Conservation (phyloP, 2,797 vertebrate species). For the Phataginus tetradactyla region DNA sequence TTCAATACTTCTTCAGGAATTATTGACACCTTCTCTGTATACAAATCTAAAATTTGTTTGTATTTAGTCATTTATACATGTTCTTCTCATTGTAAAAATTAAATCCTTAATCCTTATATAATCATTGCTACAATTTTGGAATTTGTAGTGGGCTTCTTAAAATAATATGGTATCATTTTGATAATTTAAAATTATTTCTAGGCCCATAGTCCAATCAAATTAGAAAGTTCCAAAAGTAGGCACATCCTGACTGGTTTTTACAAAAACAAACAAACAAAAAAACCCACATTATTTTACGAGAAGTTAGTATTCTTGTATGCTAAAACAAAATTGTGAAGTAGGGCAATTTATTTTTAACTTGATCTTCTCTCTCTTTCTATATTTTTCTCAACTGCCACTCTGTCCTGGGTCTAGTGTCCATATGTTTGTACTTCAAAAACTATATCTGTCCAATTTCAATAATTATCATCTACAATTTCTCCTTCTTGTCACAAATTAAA, state of each 20-base stretch:
- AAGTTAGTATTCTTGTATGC: not conserved
- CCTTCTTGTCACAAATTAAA: not conserved
- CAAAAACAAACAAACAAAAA: not conserved
- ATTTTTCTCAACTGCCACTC: not conserved
- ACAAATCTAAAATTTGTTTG: not conserved
- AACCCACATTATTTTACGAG: not conserved
- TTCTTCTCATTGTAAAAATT: not conserved
- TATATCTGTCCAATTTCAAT: not conserved
- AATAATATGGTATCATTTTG: not conserved
- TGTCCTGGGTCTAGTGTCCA: not conserved
- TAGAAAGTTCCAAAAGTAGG: not conserved
- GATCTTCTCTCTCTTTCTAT: not conserved
- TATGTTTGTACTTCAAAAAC: not conserved
- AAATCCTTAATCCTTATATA: not conserved
- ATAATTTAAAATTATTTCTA: not conserved
- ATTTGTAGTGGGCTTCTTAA: not conserved
- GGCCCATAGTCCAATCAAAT: not conserved
- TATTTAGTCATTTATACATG: not conserved
- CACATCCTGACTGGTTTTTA: not conserved
- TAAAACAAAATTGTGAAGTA: not conserved
- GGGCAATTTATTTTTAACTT: conserved; percentile 46
- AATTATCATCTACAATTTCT: not conserved
- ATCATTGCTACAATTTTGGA: not conserved
- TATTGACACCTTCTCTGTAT: not conserved
- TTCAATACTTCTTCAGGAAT: not conserved